Evolutionary conservation across 37 sponge, comb jelly and placozoan species (phyloP).

Genomic region (Haliclona indistincta): DNA sequence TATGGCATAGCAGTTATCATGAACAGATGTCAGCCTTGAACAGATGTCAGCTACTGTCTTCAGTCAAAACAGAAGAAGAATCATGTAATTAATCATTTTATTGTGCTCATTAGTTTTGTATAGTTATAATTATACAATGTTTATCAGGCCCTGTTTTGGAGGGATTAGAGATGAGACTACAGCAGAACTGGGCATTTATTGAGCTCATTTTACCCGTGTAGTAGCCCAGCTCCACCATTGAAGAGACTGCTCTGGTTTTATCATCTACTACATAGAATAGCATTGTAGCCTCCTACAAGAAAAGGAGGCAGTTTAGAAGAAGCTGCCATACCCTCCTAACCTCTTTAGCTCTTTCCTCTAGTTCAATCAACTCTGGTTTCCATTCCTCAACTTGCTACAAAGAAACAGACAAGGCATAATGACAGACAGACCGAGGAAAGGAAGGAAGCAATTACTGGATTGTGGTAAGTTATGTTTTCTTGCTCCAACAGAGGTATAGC

Average conservation of each 20-base stretch:
- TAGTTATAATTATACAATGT: no score
- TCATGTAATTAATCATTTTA: neutral
- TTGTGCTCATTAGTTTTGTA: neutral
- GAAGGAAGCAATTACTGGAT: constrained; percentile 64
- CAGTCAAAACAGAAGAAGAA: no score
- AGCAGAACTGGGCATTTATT: no score
- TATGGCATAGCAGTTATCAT: no score
- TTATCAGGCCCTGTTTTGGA: no score
- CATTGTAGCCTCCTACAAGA: constrained; percentile 42
- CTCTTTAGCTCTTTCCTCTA: constrained; percentile 86
- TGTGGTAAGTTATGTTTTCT: constrained; percentile 75
- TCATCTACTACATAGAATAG: constrained; percentile 87
- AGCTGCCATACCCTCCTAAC: neutral
- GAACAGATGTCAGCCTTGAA: no score
- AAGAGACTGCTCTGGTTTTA: constrained; percentile 83
- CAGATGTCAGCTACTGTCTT: no score
- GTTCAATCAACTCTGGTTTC: constrained; percentile 84
- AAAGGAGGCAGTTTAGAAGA: neutral
- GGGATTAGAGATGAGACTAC: no score
- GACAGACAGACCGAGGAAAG: neutral
- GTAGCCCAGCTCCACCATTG: constrained; percentile 82
- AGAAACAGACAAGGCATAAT: neutral
- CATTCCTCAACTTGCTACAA: constrained; percentile 91
- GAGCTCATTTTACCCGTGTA: constrained; percentile 56
- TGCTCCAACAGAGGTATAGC: constrained; percentile 75